Base-by-base conservation (phyloP, 2,113 vertebrate genomes). In the Cygnus atratus region DNA sequence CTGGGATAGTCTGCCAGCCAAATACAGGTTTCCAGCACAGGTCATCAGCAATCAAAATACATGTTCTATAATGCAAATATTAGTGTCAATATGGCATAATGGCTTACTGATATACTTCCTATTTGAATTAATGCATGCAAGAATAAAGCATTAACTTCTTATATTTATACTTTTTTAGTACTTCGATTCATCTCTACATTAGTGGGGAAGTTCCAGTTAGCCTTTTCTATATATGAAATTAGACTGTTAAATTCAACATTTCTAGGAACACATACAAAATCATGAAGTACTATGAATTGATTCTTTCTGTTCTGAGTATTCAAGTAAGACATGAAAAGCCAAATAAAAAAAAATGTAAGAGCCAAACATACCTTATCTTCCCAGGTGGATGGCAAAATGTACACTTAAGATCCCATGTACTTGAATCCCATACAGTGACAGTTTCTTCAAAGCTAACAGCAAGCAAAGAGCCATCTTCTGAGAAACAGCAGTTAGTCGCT, bases 301-400 rank as follows among this genome's bases (percentile, higher is more conserved):
- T 74, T 78, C 29, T 29, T 91, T 83, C n/a, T 71, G 24, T 93
- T 92, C 39, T 2, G 0, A 88, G n/a, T 44, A 19, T 37, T 77
- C 50, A 76, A 77, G 44, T 1, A 2, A 61, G 77, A 70, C 62
- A 72, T 22, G 25, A 50, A 74, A 74, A 61, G 22, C 18, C 25
- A 85, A n/a, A 63, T 29, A 29, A 59, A 87, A 48, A 6, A 48
- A 48, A 10, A 48, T 22, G 21, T 9, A 11, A 48, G 21, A 48
- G 46, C 46, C 46, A 48, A 82, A 54, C 95, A 31, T 74, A 99
- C 99, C 98, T 98, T 97, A 99, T 98, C 52, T 97, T 98, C 83
- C 98, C 99, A 74, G 99, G 99, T 16, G 99, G 99, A 77, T 99
- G 98, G 82, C 99, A 99, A 94, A 99, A 98, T 0, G 99, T 99